A percentile compares a stretch with the other conserved stretches of the same genome.
Conservation (phyloP, 1,140 invertebrate genomes). For the Solenopsis fugax region DNA sequence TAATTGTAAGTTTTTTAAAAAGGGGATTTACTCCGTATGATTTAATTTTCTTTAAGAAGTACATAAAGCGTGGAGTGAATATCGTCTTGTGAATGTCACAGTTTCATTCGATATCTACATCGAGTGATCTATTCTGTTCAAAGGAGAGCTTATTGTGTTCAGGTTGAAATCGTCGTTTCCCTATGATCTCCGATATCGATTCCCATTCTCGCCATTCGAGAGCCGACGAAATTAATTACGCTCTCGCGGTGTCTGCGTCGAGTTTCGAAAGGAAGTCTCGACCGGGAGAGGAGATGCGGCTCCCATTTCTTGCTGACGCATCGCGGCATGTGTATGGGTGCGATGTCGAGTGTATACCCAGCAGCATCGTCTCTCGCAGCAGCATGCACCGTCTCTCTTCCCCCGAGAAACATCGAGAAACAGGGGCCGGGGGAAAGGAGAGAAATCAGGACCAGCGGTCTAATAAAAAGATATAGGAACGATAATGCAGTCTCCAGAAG, state of each 20-base stretch:
- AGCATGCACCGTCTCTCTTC: neutral
- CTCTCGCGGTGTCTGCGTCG: slow-evolving; percentile 40
- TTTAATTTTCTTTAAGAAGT: neutral
- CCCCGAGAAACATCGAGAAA: slow-evolving; percentile 32
- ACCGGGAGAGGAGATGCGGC: slow-evolving; percentile 8
- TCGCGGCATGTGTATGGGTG: slow-evolving; percentile 52
- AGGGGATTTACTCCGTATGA: neutral
- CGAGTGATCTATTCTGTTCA: neutral
- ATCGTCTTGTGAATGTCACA: neutral
- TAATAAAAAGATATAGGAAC: slow-evolving; percentile 79
- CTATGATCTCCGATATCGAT: slow-evolving; percentile 27
- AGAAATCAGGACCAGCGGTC: slow-evolving; percentile 72
- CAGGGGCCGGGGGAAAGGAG: slow-evolving; percentile 49
- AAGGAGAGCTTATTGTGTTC: neutral
- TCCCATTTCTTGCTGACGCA: slow-evolving; percentile 74
- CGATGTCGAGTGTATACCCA: slow-evolving; percentile 41
- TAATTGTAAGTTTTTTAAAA: neutral
- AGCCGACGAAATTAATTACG: slow-evolving; percentile 70
- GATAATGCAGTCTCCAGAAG: slow-evolving; percentile 78
- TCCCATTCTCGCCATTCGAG: slow-evolving; percentile 40
- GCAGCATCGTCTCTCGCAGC: slow-evolving; percentile 56
- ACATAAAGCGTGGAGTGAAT: neutral
- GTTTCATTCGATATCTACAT: slow-evolving; percentile 20
- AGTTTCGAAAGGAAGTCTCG: slow-evolving; percentile 57
- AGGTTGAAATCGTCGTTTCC: slow-evolving; percentile 20